Evolutionary conservation across 2,113 vertebrate species (phyloP).

Genomic region (Anarhynchus alexandrinus): DNA sequence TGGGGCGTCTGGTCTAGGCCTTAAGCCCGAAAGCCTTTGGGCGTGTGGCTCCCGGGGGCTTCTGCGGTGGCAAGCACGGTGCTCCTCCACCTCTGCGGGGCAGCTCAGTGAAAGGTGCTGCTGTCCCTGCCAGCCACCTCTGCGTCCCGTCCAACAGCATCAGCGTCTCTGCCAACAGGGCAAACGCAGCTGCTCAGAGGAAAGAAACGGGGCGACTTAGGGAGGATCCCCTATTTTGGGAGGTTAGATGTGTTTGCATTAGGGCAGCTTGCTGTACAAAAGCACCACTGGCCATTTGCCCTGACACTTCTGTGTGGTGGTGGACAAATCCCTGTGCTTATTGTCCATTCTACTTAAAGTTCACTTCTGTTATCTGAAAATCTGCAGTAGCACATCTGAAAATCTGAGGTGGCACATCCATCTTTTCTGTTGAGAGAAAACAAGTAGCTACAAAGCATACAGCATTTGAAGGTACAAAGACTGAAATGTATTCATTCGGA

Average conservation of each 20-base stretch:
- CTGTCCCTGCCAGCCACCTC: fast-evolving
- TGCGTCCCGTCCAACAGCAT: fast-evolving
- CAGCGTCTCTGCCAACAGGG: fast-evolving
- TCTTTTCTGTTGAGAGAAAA: background rate
- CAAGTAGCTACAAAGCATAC: background rate
- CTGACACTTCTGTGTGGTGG: fast-evolving
- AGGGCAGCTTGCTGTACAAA: background rate
- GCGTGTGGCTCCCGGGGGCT: fast-evolving
- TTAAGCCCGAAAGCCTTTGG: fast-evolving
- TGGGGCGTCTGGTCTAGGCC: background rate
- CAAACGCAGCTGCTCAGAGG: too few relatives aligned
- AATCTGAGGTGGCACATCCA: background rate
- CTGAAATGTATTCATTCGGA: background rate
- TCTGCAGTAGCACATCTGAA: background rate
- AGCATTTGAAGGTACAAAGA: background rate
- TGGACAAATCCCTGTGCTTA: background rate
- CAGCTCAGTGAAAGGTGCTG: fast-evolving
- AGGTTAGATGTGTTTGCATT: fast-evolving
- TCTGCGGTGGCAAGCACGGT: fast-evolving
- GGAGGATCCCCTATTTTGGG: background rate
- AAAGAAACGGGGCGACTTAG: background rate
- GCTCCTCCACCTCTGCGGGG: fast-evolving
- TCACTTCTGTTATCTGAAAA: background rate
- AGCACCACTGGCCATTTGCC: background rate
- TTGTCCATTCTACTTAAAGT: background rate